Base-by-base conservation (phyloP, 2,113 vertebrate species). In the Cochlearius cochlearius region DNA sequence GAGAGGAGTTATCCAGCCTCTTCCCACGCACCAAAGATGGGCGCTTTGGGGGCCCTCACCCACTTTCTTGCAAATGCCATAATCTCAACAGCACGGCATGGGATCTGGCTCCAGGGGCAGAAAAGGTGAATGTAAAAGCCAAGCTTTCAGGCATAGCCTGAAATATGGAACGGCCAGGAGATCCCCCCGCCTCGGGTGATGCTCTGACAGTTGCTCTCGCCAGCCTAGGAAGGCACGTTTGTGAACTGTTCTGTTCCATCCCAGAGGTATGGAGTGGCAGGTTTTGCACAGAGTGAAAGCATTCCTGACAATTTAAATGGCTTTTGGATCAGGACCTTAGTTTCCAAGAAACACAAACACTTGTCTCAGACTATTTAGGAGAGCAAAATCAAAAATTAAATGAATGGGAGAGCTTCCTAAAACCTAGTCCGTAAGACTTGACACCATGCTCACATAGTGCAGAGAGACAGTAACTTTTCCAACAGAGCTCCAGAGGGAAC, bases 61-160 rank as follows among this genome's bases (percentile, higher is more conserved):
- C 41, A 17, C 15, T 49, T 36, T 23, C 53, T 45, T 62, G 45
- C 36, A 50, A 10, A 38, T 68, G 66, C 71, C 43, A 1, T 5
- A 20, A 56, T 39, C 53, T 47, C 67, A 19, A 3, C 58, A n/a
- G n/a, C n/a, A 25, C 6, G 19, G 45, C 11, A 4, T 7, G 34
- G 16, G 23, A 21, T 77, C 53, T 76, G 59, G 55, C 83, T 88
- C 14, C 39, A 41, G 39, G 16, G 23, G 27, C 39, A 86, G 43
- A 36, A 58, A 19, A 47, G 26, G 5, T 19, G 15, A 83, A 8
- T 0, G 0, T 5, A 36, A 34, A 30, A 55, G 32, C 15, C 38
- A 36, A 43, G 12, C 49, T 50, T 72, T 63, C 43, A 59, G 62
- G 25, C 23, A 18, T 0, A 50, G 7, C 18, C 17, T n/a, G 39